These are phyloP conservation scores for Drosophila yakuba DNA, from an alignment of 1,140 invertebrate genomes.

Conservation along the genomic window DNA sequence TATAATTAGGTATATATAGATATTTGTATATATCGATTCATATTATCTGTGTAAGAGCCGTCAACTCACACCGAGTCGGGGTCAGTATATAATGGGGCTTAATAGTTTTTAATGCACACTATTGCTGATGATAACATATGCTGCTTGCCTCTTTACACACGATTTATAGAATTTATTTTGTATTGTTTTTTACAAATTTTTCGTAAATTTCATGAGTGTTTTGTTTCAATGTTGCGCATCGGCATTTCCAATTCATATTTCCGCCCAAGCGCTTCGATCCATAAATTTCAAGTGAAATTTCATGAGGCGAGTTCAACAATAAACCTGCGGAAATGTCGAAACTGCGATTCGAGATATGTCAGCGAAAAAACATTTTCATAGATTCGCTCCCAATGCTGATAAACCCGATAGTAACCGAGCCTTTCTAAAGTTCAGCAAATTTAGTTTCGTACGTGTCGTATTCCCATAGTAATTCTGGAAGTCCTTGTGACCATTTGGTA, in stretches of 20 bases:
- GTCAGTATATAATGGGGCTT: conserved; percentile 56
- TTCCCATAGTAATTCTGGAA: conserved; percentile 52
- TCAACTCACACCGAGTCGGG: neutral
- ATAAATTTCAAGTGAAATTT: conserved; percentile 15
- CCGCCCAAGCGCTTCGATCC: conserved; percentile 9
- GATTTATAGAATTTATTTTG: conserved; percentile 22
- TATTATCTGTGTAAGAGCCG: conserved; percentile 43
- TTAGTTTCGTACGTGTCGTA: conserved; percentile 46
- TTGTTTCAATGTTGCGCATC: conserved; percentile 23
- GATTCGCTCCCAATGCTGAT: conserved; percentile 15
- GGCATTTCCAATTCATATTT: conserved; percentile 32
- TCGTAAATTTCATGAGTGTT: conserved; percentile 27
- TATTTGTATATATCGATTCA: conserved; percentile 59
- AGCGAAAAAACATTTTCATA: conserved; percentile 43
- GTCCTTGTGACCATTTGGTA: conserved; percentile 38
- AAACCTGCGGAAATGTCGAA: conserved; percentile 38
- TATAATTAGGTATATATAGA: conserved; percentile 56
- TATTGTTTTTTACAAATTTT: conserved; percentile 53
- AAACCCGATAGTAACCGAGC: conserved; percentile 41
- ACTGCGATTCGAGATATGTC: conserved; percentile 46
- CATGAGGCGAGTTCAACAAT: conserved; percentile 18
- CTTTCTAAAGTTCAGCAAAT: conserved; percentile 68
- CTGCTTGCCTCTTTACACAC: conserved; percentile 24
- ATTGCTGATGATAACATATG: conserved; percentile 39
- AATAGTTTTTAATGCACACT: conserved; percentile 48